Evolutionary conservation across 2,888 invertebrate species (phyloP), one percentile per base, ranked within the genome.

Genomic region (Gibbula magus): DNA sequence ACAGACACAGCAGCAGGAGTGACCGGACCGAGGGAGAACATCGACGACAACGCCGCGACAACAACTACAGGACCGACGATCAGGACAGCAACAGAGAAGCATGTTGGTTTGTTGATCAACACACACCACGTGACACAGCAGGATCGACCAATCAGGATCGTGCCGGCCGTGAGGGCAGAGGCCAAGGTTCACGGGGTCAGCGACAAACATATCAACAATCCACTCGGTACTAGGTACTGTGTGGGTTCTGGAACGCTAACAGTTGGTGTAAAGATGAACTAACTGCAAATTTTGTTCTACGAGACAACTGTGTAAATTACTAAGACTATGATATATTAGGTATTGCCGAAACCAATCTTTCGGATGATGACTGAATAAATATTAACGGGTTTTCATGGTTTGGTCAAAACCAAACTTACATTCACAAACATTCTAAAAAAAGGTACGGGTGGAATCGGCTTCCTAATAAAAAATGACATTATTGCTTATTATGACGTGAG

Each of bases 181-280:
- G 53, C 20, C 53, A 8, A 53, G 53, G 53, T 4, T 18, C n/a
- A 10, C 3, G 53, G 53, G 53, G 4, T 53, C n/a, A 53, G 0
- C 0, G 53, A 53, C 8, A 45, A n/a, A n/a, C n/a, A n/a, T n/a
- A n/a, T n/a, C n/a, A 61, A 18, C 29, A 29, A 52, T 78, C 29
- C 1, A 25, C 0, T 1, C 61, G 18, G 20, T 52, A 29, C 3
- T 70, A 78, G 70, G 51, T 67, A 0, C 25, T 25, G 51, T 20
- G 22, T n/a, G 81, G 78, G 76, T 78, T 81, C 75, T 78, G 78
- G 78, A 81, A 81, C 25, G 67, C 75, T 0, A 75, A 22, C 2
- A 78, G 81, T 2, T 81, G 75, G 70, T 56, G 35, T 53, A 39
- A 10, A 10, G 32, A 75, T 35, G 18, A 0, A 18, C n/a, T n/a